Conservation (phyloP, 2,113 vertebrate genomes). For the Microtus montanus region DNA sequence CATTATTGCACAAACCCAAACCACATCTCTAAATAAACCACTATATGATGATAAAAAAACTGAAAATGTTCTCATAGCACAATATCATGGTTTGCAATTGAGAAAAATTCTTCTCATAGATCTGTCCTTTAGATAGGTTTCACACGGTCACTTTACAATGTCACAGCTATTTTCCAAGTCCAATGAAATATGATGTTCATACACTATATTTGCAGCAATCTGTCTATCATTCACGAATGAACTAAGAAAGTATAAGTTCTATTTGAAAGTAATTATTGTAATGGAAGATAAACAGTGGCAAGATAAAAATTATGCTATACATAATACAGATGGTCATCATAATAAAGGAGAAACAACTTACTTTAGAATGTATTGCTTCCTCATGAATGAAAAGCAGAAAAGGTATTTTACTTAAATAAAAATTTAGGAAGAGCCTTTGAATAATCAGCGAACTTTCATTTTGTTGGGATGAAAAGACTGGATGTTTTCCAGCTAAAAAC, state of each 20-base stretch:
- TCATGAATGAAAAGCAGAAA: neutral
- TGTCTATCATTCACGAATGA: neutral
- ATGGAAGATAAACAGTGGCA: neutral
- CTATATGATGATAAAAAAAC: neutral
- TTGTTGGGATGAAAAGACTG: neutral
- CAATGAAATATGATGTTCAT: neutral
- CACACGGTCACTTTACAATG: neutral
- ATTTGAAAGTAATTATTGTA: neutral
- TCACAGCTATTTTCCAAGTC: neutral
- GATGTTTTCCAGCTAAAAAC: neutral
- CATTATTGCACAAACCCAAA: neutral
- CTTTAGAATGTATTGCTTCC: neutral
- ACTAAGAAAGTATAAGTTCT: neutral
- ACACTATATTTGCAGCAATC: neutral
- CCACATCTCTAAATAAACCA: neutral
- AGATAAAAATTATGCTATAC: no score
- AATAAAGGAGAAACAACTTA: neutral
- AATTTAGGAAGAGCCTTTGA: neutral
- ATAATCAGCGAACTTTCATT: neutral
- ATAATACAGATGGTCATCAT: no score
- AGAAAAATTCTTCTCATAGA: neutral
- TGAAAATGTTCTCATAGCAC: neutral
- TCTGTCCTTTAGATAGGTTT: neutral
- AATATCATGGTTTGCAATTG: neutral
- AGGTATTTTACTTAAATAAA: neutral